phyloP scores from a whole-genome alignment of 2,888 invertebrate species.

The Rhagonycha fulva region DNA sequence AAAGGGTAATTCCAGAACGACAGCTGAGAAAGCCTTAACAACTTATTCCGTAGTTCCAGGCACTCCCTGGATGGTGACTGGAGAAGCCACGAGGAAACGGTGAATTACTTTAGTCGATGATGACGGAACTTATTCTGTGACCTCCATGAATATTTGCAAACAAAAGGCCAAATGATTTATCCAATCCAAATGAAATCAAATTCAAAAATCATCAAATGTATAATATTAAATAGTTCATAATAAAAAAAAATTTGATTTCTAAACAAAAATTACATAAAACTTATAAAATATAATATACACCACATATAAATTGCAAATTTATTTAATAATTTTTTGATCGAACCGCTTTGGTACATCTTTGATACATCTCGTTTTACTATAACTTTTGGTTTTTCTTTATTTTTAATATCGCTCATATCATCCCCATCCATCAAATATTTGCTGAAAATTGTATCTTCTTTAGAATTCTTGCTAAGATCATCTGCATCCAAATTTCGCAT shows the following conservation, averaged over 20 bases:
- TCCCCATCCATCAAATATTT: not conserved
- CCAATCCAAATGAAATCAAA: no score
- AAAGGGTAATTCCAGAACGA: no score
- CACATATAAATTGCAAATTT: not conserved
- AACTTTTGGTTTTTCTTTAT: not conserved
- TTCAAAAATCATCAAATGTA: no score
- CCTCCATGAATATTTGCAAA: no score
- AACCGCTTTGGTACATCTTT: not conserved
- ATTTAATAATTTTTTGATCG: not conserved
- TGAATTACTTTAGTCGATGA: no score
- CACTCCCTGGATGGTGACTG: no score
- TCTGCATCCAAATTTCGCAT: not conserved
- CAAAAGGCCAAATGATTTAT: no score
- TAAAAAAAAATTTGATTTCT: not conserved
- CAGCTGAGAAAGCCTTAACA: no score
- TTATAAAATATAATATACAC: not conserved
- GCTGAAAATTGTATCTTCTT: not conserved
- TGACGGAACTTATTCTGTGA: no score
- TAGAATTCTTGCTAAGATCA: not conserved
- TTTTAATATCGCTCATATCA: not conserved
- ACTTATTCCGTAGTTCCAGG: no score
- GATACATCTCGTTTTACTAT: not conserved
- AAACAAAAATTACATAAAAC: not conserved
- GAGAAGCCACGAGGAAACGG: no score
- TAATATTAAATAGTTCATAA: not conserved